A percentile compares a stretch with the other conserved stretches of the same genome.
phyloP scores from a whole-genome alignment of 2,797 vertebrate genomes.

The Ctenochaetus hawaiiensis region DNA sequence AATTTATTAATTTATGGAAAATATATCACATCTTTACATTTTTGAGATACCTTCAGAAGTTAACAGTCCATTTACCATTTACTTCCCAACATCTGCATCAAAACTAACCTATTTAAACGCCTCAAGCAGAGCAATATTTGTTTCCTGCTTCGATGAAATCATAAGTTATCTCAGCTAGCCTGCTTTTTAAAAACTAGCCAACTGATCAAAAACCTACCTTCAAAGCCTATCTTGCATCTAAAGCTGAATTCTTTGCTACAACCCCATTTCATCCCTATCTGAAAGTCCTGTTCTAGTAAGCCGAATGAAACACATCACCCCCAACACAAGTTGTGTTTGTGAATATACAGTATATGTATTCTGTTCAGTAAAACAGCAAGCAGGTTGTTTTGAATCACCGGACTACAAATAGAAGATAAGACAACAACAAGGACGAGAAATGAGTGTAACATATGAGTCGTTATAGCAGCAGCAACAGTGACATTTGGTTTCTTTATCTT shows the following conservation, averaged over 20 bases:
- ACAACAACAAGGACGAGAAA: slow-evolving; percentile 79
- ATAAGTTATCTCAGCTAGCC: slow-evolving; percentile 32
- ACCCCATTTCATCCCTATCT: slow-evolving; percentile 30
- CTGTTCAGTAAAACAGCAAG: slow-evolving; percentile 78
- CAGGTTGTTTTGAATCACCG: slow-evolving; percentile 75
- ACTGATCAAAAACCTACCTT: slow-evolving; percentile 36
- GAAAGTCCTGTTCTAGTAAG: slow-evolving; percentile 28
- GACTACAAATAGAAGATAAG: slow-evolving; percentile 76
- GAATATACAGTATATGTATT: slow-evolving; percentile 72
- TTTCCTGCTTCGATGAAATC: slow-evolving; percentile 41
- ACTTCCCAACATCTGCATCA: slow-evolving; percentile 57
- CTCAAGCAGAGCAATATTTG: slow-evolving; percentile 50
- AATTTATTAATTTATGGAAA: slow-evolving; percentile 93
- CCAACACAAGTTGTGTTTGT: slow-evolving; percentile 56
- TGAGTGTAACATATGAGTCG: slow-evolving; percentile 64
- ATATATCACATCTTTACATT: slow-evolving; percentile 91
- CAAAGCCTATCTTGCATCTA: slow-evolving; percentile 44
- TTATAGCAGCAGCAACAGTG: slow-evolving; percentile 79
- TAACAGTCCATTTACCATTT: slow-evolving; percentile 79
- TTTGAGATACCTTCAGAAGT: slow-evolving; percentile 83
- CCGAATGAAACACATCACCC: slow-evolving; percentile 48
- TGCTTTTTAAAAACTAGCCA: slow-evolving; percentile 18
- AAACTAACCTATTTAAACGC: slow-evolving; percentile 46
- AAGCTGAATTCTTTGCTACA: slow-evolving; percentile 55
- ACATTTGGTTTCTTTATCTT: slow-evolving; percentile 78